Evolutionary conservation across 2,797 vertebrate genomes (phyloP).

Genomic region (Halcyon smyrnensis): DNA sequence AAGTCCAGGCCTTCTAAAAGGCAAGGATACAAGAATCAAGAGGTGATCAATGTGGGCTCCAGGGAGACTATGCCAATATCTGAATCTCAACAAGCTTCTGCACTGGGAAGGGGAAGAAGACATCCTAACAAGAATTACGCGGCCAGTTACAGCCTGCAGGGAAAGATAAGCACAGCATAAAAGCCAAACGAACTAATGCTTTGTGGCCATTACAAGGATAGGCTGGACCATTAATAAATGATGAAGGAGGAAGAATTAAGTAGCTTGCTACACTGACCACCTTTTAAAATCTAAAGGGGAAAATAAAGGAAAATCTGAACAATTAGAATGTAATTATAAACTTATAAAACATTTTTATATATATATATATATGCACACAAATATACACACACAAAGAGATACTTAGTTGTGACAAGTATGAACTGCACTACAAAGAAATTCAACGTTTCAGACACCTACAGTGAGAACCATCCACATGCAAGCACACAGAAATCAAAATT

Average conservation of each 20-base stretch:
- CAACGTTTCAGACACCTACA: not conserved
- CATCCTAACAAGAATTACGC: constrained; percentile 14
- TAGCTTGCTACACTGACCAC: constrained; percentile 24
- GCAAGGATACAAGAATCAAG: not conserved
- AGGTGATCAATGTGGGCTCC: not conserved
- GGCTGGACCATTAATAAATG: constrained; percentile 40
- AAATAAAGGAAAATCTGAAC: constrained; percentile 32
- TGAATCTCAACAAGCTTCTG: not conserved
- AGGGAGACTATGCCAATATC: not conserved
- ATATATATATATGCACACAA: not conserved
- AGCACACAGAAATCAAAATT: not conserved
- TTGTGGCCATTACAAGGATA: constrained; percentile 12
- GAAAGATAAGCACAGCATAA: constrained; percentile 42
- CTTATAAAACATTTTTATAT: constrained; percentile 5
- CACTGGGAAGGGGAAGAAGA: not conserved
- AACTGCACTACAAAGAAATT: not conserved
- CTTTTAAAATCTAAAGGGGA: constrained; percentile 31
- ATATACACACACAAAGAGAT: not conserved
- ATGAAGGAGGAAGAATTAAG: constrained; percentile 39
- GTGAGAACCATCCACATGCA: not conserved
- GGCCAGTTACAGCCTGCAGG: constrained; percentile 8
- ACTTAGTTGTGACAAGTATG: not conserved
- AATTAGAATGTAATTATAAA: constrained; percentile 43
- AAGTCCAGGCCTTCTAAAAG: not conserved
- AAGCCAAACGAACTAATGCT: constrained; percentile 22